Conservation (phyloP, 2,113 vertebrate species). For the Peromyscus californicus region DNA sequence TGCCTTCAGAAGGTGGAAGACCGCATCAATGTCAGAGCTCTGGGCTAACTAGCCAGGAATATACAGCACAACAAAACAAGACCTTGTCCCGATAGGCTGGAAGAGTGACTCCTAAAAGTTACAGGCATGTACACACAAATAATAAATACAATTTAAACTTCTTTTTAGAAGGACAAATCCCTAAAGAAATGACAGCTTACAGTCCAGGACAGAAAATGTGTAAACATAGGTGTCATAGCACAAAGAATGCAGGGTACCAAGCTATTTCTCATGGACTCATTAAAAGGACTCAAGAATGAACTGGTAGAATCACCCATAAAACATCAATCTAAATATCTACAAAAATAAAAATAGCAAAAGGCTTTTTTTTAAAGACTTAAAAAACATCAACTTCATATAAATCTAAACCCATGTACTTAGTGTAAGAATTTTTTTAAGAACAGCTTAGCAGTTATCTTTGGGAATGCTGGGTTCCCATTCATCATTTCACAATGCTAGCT, state of each 20-base stretch:
- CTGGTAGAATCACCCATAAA: background rate
- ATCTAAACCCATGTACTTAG: constrained; percentile 32
- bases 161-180: background rate
- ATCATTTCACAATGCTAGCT: constrained; percentile 39
- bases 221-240: background rate
- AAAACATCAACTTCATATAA: constrained; percentile 28
- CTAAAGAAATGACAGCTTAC: background rate
- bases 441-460: background rate
- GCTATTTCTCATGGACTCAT: constrained; percentile 21
- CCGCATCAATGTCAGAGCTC: accelerated
- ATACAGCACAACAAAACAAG: background rate
- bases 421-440: background rate
- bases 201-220: background rate
- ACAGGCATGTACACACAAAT: background rate
- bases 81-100: background rate
- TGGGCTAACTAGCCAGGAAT: background rate
- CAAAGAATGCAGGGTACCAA: constrained; percentile 33
- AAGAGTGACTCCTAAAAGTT: background rate
- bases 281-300: constrained; percentile 38
- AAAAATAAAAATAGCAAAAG: constrained; percentile 33
- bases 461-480: constrained; percentile 33
- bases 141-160: background rate
- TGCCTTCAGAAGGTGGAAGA: background rate
- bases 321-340: background rate
- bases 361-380: background rate